phyloP scores from a whole-genome alignment of 2,888 invertebrate genomes.

The Drosophila anomelani region DNA sequence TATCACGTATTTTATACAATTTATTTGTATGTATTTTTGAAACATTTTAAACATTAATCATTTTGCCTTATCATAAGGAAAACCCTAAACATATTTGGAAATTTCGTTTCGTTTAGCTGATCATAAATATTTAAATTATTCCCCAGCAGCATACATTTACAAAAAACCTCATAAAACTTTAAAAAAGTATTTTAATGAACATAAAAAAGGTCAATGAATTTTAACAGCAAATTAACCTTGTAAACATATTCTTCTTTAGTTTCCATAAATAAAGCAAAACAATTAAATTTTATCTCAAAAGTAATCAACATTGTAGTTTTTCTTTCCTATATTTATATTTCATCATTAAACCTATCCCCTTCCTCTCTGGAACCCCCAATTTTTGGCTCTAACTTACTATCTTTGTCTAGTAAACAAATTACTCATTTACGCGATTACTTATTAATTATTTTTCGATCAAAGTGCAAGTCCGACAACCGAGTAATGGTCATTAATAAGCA shows the following conservation, averaged over 20 bases:
- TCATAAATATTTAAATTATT: neutral
- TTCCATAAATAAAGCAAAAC: neutral
- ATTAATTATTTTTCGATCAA: constrained; percentile 49
- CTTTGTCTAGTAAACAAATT: constrained; percentile 29
- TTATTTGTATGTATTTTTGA: neutral
- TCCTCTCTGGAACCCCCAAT: neutral
- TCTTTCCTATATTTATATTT: neutral
- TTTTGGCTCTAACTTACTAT: neutral
- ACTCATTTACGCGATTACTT: constrained; percentile 41
- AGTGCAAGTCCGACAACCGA: constrained; percentile 46
- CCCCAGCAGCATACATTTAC: neutral
- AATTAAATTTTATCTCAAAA: no score
- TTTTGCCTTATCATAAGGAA: neutral
- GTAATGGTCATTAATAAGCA: constrained; percentile 28
- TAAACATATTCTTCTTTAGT: neutral
- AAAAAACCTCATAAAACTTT: neutral
- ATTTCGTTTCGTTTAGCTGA: neutral
- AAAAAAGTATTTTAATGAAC: neutral
- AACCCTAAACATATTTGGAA: neutral
- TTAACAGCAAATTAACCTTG: neutral
- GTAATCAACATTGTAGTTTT: neutral
- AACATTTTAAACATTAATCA: neutral
- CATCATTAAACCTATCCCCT: neutral
- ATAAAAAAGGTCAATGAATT: constrained; percentile 8
- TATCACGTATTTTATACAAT: no score